These are phyloP conservation scores for Cyclopterus lumpus DNA, from an alignment of 2,797 vertebrate genomes.

Conservation along the genomic window DNA sequence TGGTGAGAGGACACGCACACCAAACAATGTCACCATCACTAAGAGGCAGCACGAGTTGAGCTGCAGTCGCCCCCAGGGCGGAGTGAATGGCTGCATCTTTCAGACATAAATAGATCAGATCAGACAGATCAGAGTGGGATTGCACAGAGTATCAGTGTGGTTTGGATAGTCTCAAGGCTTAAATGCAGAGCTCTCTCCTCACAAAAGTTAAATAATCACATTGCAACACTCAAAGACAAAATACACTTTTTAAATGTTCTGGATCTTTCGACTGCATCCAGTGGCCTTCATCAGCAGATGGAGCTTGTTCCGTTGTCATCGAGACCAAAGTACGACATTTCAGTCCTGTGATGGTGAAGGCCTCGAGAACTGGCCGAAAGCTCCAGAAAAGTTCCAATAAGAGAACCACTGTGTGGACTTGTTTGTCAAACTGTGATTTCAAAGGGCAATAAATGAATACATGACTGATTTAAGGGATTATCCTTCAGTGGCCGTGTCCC, in stretches of 20 bases:
- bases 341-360: background rate
- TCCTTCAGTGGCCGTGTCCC: background rate
- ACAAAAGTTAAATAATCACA: background rate
- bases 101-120: slow-evolving; percentile 60
- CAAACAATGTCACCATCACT: background rate
- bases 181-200: background rate
- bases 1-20: slow-evolving; percentile 75
- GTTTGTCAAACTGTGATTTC: background rate
- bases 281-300: background rate
- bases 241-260: background rate
- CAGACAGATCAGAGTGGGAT: slow-evolving; percentile 36
- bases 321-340: background rate
- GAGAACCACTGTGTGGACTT: background rate
- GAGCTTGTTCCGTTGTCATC: background rate
- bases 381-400: background rate
- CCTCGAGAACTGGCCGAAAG: background rate
- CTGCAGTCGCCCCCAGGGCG: background rate
- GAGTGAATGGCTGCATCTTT: slow-evolving; percentile 42
- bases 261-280: background rate
- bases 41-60: background rate
- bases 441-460: background rate
- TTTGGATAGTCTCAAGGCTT: slow-evolving; percentile 17
- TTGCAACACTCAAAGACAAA: background rate
- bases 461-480: background rate
- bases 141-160: background rate